These are phyloP conservation scores for Siphonodentalium dalli DNA, from an alignment of 2,888 invertebrate genomes.

Conservation along the genomic window DNA sequence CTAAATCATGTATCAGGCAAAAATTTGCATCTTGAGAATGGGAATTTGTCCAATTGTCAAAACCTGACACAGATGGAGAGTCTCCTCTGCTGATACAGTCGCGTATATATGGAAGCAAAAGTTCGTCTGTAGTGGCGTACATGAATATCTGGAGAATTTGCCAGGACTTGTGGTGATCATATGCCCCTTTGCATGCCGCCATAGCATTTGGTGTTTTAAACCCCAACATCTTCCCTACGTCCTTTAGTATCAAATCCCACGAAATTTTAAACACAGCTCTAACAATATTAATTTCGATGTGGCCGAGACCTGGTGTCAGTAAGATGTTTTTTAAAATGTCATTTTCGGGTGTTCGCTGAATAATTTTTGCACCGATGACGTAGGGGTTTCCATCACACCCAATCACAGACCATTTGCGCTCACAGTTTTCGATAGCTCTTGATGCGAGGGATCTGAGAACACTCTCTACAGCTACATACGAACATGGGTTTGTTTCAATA, in stretches of 20 bases:
- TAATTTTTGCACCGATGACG: background rate
- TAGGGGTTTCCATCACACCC: conserved; percentile 1
- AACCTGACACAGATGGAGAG: too few relatives aligned
- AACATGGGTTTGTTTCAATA: too few relatives aligned
- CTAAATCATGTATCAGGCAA: too few relatives aligned
- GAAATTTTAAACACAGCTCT: background rate
- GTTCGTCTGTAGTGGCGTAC: background rate
- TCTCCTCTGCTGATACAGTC: too few relatives aligned
- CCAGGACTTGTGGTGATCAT: background rate
- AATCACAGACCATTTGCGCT: background rate
- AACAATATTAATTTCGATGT: conserved; percentile 2
- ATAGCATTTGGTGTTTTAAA: background rate
- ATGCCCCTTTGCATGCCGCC: background rate
- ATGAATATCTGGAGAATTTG: background rate
- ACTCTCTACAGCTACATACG: too few relatives aligned
- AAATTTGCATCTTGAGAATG: too few relatives aligned
- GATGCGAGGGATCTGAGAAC: too few relatives aligned
- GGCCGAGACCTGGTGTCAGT: background rate
- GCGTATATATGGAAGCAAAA: background rate
- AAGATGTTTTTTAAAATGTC: background rate
- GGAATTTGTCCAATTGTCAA: too few relatives aligned
- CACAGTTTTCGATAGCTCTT: too few relatives aligned
- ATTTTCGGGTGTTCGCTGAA: background rate
- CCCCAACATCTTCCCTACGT: background rate
- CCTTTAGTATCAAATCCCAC: background rate